Conservation (phyloP, 2,888 invertebrate genomes). For the Laspeyria flexula region DNA sequence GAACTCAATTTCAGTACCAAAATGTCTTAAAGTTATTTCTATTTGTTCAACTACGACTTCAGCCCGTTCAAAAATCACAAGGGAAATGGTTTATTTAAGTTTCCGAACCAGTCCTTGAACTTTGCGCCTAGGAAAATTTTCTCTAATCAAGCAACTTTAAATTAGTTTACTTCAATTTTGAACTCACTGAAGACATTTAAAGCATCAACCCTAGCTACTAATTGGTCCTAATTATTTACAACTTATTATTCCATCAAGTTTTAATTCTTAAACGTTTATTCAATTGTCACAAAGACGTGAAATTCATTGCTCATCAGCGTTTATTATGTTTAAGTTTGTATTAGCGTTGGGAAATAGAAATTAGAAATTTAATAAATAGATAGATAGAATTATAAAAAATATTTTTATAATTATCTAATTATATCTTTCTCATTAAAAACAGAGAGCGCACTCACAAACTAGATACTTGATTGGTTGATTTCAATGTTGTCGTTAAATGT, state of each 20-base stretch:
- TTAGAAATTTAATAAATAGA: too few species aligned
- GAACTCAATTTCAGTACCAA: neutral
- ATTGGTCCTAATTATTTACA: conserved; percentile 5
- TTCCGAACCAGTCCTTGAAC: conserved; percentile 4
- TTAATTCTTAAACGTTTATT: neutral
- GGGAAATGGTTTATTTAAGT: conserved; percentile 1
- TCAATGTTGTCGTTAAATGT: too few species aligned
- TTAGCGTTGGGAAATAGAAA: too few species aligned
- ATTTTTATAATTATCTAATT: too few species aligned
- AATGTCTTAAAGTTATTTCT: neutral
- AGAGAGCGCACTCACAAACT: too few species aligned
- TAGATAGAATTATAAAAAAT: too few species aligned
- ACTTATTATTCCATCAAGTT: neutral
- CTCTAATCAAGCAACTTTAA: conserved; percentile 11
- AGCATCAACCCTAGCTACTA: conserved; percentile 2
- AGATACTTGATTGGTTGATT: too few species aligned
- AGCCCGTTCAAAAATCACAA: neutral
- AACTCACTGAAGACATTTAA: conserved; percentile 4
- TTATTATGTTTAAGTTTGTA: too few species aligned
- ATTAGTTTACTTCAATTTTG: conserved; percentile 15
- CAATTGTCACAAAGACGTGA: neutral
- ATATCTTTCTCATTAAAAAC: too few species aligned
- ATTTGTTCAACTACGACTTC: neutral
- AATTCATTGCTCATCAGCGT: neutral
- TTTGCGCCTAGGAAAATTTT: conserved; percentile 9